phyloP scores from a whole-genome alignment of 2,888 invertebrate genomes.

The Meta bourneti region DNA sequence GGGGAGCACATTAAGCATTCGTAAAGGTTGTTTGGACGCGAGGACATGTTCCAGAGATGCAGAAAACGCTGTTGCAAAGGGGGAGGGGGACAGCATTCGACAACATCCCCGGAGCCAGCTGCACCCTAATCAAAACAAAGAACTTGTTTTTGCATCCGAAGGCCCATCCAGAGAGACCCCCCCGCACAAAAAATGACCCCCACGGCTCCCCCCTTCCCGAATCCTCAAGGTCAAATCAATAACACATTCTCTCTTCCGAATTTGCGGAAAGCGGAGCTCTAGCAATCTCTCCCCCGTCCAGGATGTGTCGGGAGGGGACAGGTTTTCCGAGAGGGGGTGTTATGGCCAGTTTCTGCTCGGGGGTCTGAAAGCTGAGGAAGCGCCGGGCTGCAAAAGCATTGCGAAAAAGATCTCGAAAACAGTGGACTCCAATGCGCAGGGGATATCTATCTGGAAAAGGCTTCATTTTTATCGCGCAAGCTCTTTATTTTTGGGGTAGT shows the following conservation, averaged over 20 bases:
- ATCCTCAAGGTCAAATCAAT: slow-evolving; percentile 72
- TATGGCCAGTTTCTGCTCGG: not conserved
- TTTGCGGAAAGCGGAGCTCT: slow-evolving; percentile 45
- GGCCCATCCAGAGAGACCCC: not conserved
- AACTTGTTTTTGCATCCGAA: slow-evolving; percentile 62
- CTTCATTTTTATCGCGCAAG: no score
- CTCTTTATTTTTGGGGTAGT: no score
- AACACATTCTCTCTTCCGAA: slow-evolving; percentile 40
- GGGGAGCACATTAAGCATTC: no score
- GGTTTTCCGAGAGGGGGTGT: slow-evolving; percentile 1
- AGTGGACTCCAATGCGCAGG: no score
- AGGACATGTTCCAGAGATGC: not conserved
- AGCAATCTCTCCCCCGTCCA: not conserved
- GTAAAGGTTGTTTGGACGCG: no score
- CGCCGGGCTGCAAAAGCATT: no score
- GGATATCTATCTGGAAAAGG: no score
- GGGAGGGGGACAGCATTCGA: not conserved
- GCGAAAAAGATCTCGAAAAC: no score
- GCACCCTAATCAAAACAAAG: slow-evolving; percentile 63
- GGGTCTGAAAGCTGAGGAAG: not conserved
- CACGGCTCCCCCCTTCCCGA: slow-evolving; percentile 17
- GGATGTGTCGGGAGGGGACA: slow-evolving; percentile 1
- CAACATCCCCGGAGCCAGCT: slow-evolving; percentile 39
- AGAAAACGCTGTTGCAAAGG: slow-evolving; percentile 1
- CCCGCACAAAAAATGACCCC: slow-evolving; percentile 17